Evolutionary conservation across 2,113 vertebrate genomes (phyloP).

Genomic region (cat (Felis catus)): DNA sequence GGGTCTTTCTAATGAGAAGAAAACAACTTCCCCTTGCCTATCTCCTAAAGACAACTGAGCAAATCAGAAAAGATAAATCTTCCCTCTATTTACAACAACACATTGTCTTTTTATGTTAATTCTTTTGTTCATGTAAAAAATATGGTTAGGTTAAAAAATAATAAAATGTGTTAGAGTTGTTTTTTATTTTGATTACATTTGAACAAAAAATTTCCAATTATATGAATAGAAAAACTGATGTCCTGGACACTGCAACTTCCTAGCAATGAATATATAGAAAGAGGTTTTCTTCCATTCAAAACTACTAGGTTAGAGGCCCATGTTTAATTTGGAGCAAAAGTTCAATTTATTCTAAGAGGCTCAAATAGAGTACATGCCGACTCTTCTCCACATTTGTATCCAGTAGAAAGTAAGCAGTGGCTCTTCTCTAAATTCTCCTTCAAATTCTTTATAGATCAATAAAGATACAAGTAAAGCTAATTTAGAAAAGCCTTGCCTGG

Average conservation of each 20-base stretch:
- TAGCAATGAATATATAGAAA: not conserved
- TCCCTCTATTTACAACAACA: not conserved
- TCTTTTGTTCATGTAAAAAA: not conserved
- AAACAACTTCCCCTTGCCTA: not conserved
- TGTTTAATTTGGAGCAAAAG: not conserved
- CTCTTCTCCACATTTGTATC: not conserved
- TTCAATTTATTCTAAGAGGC: not conserved
- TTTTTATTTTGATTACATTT: not conserved
- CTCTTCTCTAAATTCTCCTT: not conserved
- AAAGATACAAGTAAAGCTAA: not conserved
- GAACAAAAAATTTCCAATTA: not conserved
- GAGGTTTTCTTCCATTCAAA: not conserved
- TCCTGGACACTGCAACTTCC: not conserved
- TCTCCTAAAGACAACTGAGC: not conserved
- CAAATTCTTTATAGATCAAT: not conserved
- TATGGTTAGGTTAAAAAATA: not conserved
- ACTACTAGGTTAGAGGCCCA: not conserved
- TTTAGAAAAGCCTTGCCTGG: not conserved
- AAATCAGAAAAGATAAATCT: not conserved
- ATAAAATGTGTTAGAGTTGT: not conserved
- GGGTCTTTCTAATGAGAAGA: constrained; percentile 32
- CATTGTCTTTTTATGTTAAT: not conserved
- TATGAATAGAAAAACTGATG: not conserved
- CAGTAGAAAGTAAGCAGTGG: not conserved
- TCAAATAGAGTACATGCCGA: not conserved